phyloP scores from a whole-genome alignment of 2,888 invertebrate genomes.

The Calliphora vomitoria region DNA sequence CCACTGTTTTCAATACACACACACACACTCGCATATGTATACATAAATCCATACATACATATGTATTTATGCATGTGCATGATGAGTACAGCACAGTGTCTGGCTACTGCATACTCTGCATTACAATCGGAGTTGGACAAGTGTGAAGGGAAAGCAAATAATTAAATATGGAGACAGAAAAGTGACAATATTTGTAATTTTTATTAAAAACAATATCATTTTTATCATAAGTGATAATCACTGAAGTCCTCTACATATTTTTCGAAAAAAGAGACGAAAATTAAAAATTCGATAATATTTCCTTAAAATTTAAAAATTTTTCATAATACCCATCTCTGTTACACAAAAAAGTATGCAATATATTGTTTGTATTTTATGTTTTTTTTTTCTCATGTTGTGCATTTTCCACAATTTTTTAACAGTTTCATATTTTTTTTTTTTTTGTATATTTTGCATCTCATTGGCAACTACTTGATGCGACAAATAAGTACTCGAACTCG shows the following conservation, averaged over 20 bases:
- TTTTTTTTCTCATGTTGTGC: slow-evolving; percentile 40
- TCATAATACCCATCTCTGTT: neutral
- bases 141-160: too few relatives aligned
- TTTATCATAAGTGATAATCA: too few relatives aligned
- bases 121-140: slow-evolving; percentile 14
- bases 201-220: too few relatives aligned
- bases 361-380: slow-evolving; percentile 24
- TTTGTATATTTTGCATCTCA: slow-evolving; percentile 57
- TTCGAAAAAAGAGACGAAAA: too few relatives aligned
- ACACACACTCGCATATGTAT: neutral
- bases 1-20: slow-evolving; percentile 41
- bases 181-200: neutral
- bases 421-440: slow-evolving; percentile 16
- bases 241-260: too few relatives aligned
- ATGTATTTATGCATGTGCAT: slow-evolving; percentile 1
- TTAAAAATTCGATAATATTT: too few relatives aligned
- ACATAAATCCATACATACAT: slow-evolving; percentile 2
- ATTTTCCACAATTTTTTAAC: slow-evolving; percentile 28
- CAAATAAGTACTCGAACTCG: slow-evolving; percentile 69
- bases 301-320: too few relatives aligned
- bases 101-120: neutral
- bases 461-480: slow-evolving; percentile 71
- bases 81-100: neutral
- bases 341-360: neutral
- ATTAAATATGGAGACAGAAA: too few relatives aligned